phyloP scores from a whole-genome alignment of 2,888 invertebrate genomes.

The Halictus ligatus region DNA sequence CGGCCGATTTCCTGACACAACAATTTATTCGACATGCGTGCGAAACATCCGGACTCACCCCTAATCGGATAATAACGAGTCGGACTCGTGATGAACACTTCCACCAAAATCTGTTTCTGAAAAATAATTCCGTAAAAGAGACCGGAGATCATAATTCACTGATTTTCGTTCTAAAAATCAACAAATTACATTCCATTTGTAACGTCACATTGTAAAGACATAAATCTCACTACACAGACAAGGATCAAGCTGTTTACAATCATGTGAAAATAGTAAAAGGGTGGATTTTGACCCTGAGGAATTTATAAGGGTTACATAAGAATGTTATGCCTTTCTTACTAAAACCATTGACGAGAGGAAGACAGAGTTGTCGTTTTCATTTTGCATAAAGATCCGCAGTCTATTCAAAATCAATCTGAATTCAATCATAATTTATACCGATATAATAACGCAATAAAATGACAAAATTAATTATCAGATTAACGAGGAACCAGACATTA shows the following conservation, averaged over 20 bases:
- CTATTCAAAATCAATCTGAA: no score
- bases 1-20: conserved; percentile 29
- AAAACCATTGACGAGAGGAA: no score
- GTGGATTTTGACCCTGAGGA: no score
- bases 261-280: no score
- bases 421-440: background rate
- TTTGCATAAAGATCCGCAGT: no score
- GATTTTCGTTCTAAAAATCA: background rate
- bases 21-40: conserved; percentile 32
- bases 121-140: background rate
- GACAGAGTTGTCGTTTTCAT: no score
- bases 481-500: no score
- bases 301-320: no score
- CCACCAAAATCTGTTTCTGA: background rate
- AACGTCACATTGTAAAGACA: background rate
- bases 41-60: background rate
- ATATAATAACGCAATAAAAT: background rate
- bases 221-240: no score
- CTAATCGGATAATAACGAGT: background rate
- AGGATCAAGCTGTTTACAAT: no score
- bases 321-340: no score
- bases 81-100: background rate
- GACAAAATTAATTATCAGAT: background rate
- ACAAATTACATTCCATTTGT: background rate
- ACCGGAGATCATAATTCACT: background rate